Evolutionary conservation across 2,113 vertebrate species (phyloP).

Genomic region (Seriola dumerili): DNA sequence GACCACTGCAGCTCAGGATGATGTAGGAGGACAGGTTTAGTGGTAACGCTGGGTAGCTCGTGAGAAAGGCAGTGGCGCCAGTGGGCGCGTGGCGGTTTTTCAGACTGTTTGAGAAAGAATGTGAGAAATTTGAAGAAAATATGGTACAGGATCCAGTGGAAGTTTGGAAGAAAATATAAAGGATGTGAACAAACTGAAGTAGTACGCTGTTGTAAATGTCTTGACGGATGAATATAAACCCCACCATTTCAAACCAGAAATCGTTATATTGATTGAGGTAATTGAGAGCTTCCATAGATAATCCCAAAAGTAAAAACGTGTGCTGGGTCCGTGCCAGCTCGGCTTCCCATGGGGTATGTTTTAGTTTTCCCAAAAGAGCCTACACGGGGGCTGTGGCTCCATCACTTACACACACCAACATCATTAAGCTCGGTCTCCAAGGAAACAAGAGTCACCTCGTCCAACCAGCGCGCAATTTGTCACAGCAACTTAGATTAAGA

Average conservation of each 20-base stretch:
- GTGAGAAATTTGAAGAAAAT: slow-evolving; percentile 6
- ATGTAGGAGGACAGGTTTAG: too few species aligned
- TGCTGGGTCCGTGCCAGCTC: slow-evolving; percentile 19
- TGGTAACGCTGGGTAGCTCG: too few species aligned
- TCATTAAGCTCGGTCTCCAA: slow-evolving; percentile 65
- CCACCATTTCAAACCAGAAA: slow-evolving; percentile 22
- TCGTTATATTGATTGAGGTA: slow-evolving; percentile 38
- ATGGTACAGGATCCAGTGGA: background rate
- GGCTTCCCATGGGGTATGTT: background rate
- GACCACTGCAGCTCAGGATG: slow-evolving; percentile 73
- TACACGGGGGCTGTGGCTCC: slow-evolving; percentile 6
- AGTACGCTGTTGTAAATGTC: slow-evolving; percentile 26
- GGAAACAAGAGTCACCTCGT: slow-evolving; percentile 64
- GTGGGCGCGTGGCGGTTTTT: too few species aligned
- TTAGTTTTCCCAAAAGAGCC: slow-evolving; percentile 35
- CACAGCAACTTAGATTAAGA: slow-evolving; percentile 63
- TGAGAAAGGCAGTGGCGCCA: too few species aligned
- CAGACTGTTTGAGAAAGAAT: slow-evolving; percentile 2
- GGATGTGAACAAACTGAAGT: slow-evolving; percentile 20
- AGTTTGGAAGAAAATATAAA: slow-evolving; percentile 1
- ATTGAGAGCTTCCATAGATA: slow-evolving; percentile 29
- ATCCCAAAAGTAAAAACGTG: slow-evolving; percentile 14
- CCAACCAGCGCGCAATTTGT: slow-evolving; percentile 62
- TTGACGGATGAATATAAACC: slow-evolving; percentile 12
- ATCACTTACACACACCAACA: slow-evolving; percentile 36